These are phyloP conservation scores for Zophobas atratus DNA, from an alignment of 1,140 invertebrate genomes.

Conservation along the genomic window DNA sequence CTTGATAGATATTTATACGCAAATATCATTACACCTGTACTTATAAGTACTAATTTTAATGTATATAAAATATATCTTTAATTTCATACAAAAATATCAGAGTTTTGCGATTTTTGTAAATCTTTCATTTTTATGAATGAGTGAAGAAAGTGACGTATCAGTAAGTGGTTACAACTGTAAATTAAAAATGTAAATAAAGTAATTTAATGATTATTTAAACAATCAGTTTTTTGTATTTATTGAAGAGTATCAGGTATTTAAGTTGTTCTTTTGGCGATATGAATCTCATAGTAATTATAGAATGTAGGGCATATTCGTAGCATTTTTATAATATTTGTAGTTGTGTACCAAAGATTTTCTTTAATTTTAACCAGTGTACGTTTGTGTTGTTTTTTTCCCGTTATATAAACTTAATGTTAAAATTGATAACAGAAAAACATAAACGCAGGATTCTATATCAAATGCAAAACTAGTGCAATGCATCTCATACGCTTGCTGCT, in stretches of 20 bases:
- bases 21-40: constrained; percentile 38
- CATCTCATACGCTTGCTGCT: constrained; percentile 27
- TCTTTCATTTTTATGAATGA: constrained; percentile 4
- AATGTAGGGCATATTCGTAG: constrained; percentile 22
- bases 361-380: constrained; percentile 12
- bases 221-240: constrained; percentile 17
- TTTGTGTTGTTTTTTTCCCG: background rate
- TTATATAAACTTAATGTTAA: background rate
- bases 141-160: constrained; percentile 1
- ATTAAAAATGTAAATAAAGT: constrained; percentile 25
- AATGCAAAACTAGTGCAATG: constrained; percentile 38
- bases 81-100: constrained; percentile 23
- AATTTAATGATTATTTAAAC: constrained; percentile 16
- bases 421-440: background rate
- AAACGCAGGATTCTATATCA: constrained; percentile 20
- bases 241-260: background rate
- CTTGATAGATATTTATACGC: constrained; percentile 26
- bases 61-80: constrained; percentile 31
- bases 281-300: constrained; percentile 18
- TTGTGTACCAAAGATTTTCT: constrained; percentile 34
- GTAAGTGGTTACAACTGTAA: background rate
- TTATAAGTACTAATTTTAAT: constrained; percentile 36
- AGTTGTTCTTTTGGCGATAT: constrained; percentile 11
- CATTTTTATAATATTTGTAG: constrained; percentile 36
- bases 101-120: constrained; percentile 17